Conservation (phyloP, 2,888 invertebrate species). For the Coelopa pilipes region DNA sequence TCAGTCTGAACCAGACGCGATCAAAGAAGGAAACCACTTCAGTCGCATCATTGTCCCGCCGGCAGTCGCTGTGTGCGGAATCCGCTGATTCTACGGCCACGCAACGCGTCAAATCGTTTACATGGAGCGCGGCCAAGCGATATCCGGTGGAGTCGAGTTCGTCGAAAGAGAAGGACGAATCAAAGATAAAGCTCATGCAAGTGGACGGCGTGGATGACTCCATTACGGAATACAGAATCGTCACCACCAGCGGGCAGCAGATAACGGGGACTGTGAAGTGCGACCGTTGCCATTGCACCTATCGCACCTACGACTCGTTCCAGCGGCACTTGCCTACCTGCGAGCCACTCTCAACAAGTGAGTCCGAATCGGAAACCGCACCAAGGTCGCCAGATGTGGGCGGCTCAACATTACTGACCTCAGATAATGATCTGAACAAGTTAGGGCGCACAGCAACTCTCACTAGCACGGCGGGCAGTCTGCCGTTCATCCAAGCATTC, state of each 20-base stretch:
- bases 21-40: conserved; percentile 51
- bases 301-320: conserved; percentile 83
- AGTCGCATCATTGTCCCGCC: conserved; percentile 50
- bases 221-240: conserved; percentile 67
- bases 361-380: conserved; percentile 80
- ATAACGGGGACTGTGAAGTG: conserved; percentile 77
- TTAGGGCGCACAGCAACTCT: conserved; percentile 36
- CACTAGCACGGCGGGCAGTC: conserved; percentile 43
- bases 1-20: conserved; percentile 56
- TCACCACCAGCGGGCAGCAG: conserved; percentile 66
- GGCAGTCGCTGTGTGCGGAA: conserved; percentile 61
- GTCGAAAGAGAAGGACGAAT: conserved; percentile 46
- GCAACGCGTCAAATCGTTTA: conserved; percentile 53
- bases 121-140: conserved; percentile 64
- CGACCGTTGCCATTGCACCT: conserved; percentile 87
- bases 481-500: conserved; percentile 57
- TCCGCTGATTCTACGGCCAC: conserved; percentile 50
- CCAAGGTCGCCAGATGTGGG: conserved; percentile 66
- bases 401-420: conserved; percentile 38
- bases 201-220: conserved; percentile 78
- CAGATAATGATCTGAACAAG: conserved; percentile 50
- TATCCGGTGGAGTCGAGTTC: conserved; percentile 51
- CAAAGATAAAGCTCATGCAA: conserved; percentile 71
- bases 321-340: conserved; percentile 82
- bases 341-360: conserved; percentile 80